A percentile compares a stretch with the other conserved stretches of the same genome.
Evolutionary conservation across 1,140 invertebrate species (phyloP).

Genomic region (Oscheius sp.): DNA sequence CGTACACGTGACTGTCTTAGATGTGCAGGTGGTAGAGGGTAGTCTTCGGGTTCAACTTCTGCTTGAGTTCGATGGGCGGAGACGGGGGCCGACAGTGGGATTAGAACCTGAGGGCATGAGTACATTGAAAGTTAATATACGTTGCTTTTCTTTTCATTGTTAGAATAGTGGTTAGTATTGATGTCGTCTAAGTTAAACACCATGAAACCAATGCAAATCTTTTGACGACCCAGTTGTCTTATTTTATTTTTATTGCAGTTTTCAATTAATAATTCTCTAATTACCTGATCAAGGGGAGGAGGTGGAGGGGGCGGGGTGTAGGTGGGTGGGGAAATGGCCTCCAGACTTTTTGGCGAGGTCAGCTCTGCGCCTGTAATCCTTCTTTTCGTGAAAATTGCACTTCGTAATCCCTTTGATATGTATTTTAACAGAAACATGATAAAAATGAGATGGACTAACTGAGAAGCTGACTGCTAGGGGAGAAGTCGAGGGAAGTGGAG

Average conservation of each 20-base stretch:
- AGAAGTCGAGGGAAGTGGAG: slow-evolving; percentile 38
- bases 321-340: neutral
- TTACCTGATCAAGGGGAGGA: slow-evolving; percentile 32
- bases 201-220: too few species aligned
- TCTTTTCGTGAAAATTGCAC: neutral
- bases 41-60: neutral
- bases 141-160: neutral
- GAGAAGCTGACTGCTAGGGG: slow-evolving; percentile 30
- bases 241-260: neutral
- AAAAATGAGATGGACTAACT: neutral
- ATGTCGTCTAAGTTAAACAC: neutral
- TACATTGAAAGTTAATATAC: neutral
- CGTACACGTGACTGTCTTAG: neutral
- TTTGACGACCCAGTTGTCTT: neutral
- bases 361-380: slow-evolving; percentile 25
- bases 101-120: neutral
- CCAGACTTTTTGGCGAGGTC: slow-evolving; percentile 18
- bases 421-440: too few species aligned
- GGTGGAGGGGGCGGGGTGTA: slow-evolving; percentile 23
- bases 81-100: neutral
- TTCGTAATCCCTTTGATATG: too few species aligned
- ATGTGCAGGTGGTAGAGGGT: neutral
- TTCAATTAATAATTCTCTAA: neutral
- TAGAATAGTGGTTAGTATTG: neutral
- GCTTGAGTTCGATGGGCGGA: neutral